Base-by-base conservation (phyloP, 2,888 invertebrate species). In the Caradrina clavipalpis region DNA sequence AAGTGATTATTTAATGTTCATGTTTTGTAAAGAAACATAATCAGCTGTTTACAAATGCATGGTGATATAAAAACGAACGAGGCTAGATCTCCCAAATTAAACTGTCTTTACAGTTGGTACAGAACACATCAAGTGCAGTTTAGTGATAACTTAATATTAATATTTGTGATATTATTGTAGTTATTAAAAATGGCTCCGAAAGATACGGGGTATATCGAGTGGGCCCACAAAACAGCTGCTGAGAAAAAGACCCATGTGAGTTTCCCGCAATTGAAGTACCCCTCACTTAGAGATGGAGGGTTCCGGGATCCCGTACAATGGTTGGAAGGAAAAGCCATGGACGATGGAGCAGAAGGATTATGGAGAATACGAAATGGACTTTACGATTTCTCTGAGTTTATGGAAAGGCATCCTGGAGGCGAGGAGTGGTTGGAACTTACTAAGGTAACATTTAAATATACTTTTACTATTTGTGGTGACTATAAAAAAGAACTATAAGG, bases 351-450 rank as follows among this genome's bases (percentile, higher is more conserved):
- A 0, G 97, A 98, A 89, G 97, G 97, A 13, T 90, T 98, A 2
- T 98, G 98, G 98, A 96, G 98, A 78, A 96, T 98, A 21, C 96
- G 97, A 76, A 96, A 98, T 89, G 95, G 96, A 54, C 94, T 99
- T 21, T 99, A 99, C 90, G 98, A 99, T 92, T 96, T 99, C 21
- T 97, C 97, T 0, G 96, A 96, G 11, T 99, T 99, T 90, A 94
- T 98, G 6, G 91, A 97, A 2, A 96, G 94, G 53, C 99, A 99
- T 96, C 99, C 99, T 0, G 99, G 99, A 39, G 98, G 99, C 0
- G 86, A 95, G 0, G 97, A 97, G 87, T 98, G 98, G 98, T 87
- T 98, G 60, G 92, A 94, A 35, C 92, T 97, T 55, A 97, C 98
- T 0, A 97, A 97, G 96, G 98, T 97, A 93, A 74, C 22, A 26